Evolutionary conservation across 1,140 invertebrate genomes (phyloP), one percentile per base, ranked within the genome.

Genomic region (Araneus ventricosus): DNA sequence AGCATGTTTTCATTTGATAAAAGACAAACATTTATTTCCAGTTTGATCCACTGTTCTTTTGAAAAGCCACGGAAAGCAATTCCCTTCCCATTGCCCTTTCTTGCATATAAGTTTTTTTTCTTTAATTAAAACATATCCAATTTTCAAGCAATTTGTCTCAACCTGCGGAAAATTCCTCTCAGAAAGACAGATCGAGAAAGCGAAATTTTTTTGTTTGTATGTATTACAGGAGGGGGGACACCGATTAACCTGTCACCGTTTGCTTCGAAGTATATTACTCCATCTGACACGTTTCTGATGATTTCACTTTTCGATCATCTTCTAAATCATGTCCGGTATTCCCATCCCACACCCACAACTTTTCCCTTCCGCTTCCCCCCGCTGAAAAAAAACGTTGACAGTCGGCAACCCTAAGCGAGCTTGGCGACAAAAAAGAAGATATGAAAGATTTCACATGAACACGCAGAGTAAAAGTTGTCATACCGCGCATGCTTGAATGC

Each of bases 261-360:
- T 0, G 10, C 45, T 52, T 52, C 45, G 45, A 17, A 52, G 17
- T 52, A 52, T 37, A 20, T 27, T 27, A 61, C 70, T 37, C 70
- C 70, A 75, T 75, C 70, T 27, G 27, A 34, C 30, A 30, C 30
- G 34, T 34, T 34, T 75, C 17, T 27, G 70, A 75, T 37, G 34
- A 75, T 75, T 75, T 75, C 70, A 75, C 70, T 75, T 75, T 70
- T 75, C 70, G 10, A 34, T 75, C 17, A 37, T 75, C 70, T 34
- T 75, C 30, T 52, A 52, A 52, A 52, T 52, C 45, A 34, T 75
- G 27, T 75, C 70, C 30, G 70, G 70, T 75, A 75, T 75, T 37
- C 70, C 70, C 70, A 34, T 75, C 70, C 30, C 70, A 20, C 67
- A 70, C 67, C 70, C 70, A 75, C 70, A 37, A 75, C 70, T 75